Evolutionary conservation across 1,140 invertebrate genomes (phyloP).

Genomic region (Drosophila mauritiana): DNA sequence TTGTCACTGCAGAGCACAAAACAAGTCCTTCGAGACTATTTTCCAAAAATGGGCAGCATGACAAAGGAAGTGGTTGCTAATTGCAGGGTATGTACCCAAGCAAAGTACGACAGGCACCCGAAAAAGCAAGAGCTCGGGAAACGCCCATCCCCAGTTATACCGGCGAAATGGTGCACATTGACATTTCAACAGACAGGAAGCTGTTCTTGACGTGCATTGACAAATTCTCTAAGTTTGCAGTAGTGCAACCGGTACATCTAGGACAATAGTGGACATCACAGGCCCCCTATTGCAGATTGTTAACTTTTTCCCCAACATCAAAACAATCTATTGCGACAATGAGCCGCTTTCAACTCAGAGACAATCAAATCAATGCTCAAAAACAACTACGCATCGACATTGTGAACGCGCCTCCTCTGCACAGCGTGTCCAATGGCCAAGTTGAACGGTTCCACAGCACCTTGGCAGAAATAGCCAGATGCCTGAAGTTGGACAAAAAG

Average conservation of each 20-base stretch:
- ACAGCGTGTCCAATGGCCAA: neutral
- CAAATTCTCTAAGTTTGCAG: neutral
- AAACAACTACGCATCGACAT: slow-evolving; percentile 5
- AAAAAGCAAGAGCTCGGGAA: slow-evolving; percentile 25
- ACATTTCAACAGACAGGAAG: neutral
- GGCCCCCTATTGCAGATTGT: neutral
- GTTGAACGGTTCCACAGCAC: neutral
- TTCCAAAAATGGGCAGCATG: slow-evolving; percentile 13
- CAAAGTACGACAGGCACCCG: slow-evolving; percentile 42
- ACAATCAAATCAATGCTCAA: slow-evolving; percentile 5
- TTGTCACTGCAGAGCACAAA: neutral
- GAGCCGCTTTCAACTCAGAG: slow-evolving; percentile 21
- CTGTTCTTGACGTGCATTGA: neutral
- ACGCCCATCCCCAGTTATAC: slow-evolving; percentile 5
- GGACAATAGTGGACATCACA: slow-evolving; percentile 18
- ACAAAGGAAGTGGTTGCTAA: neutral
- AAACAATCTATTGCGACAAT: slow-evolving; percentile 37
- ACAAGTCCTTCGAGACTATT: slow-evolving; percentile 4
- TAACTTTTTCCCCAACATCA: slow-evolving; percentile 1
- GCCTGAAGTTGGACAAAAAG: neutral
- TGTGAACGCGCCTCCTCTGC: slow-evolving; percentile 11
- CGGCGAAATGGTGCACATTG: no score
- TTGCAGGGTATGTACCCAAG: slow-evolving; percentile 12
- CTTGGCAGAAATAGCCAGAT: slow-evolving; percentile 1
- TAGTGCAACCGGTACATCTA: no score